A percentile compares a stretch with the other conserved stretches of the same genome.
Evolutionary conservation across 2,888 invertebrate genomes (phyloP).

Genomic region (Idaea aversata): DNA sequence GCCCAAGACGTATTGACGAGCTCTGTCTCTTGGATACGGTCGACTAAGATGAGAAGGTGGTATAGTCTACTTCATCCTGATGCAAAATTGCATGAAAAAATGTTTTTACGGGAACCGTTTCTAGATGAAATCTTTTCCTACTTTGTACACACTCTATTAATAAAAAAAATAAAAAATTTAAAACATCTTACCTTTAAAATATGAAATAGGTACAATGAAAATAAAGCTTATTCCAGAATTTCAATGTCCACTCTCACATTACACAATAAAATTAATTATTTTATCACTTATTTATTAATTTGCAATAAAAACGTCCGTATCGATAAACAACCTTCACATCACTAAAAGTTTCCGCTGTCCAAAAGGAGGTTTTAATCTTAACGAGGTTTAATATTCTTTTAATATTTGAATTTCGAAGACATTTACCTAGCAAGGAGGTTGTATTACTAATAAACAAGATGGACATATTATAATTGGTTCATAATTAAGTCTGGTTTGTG

Average conservation of each 20-base stretch:
- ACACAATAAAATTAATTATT: slow-evolving; percentile 3
- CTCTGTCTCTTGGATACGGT: no score
- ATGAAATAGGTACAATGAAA: not conserved
- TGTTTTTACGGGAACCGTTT: no score
- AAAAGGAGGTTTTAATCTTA: not conserved
- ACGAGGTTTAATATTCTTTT: not conserved
- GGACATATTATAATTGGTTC: not conserved
- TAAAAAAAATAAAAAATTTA: no score
- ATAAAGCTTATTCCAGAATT: not conserved
- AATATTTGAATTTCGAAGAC: not conserved
- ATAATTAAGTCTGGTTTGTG: not conserved
- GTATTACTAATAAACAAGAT: slow-evolving; percentile 1
- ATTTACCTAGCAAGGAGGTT: not conserved
- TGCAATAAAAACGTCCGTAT: not conserved
- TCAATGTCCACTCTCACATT: not conserved
- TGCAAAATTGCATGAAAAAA: no score
- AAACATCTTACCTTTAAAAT: no score
- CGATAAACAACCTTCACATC: not conserved
- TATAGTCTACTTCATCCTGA: no score
- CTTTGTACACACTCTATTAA: no score
- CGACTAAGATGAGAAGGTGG: no score
- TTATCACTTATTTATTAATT: not conserved
- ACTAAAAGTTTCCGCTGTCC: not conserved
- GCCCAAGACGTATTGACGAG: no score
- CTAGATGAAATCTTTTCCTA: no score